phyloP scores from a whole-genome alignment of 1,140 invertebrate species.

The Nasonia vitripennis region DNA sequence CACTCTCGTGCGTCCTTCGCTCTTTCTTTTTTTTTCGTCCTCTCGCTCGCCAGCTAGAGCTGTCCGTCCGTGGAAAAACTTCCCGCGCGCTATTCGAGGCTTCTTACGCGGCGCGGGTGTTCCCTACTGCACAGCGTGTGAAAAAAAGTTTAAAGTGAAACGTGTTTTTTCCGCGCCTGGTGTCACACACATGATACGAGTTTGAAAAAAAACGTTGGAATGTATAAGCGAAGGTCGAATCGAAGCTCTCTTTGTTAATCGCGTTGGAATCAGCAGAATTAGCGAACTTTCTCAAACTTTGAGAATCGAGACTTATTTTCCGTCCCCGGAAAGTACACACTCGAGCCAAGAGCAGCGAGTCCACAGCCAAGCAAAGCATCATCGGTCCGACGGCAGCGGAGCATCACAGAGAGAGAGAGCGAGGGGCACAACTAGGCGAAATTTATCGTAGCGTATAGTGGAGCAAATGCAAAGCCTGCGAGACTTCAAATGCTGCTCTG shows the following conservation, averaged over 20 bases:
- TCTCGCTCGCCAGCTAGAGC: not conserved
- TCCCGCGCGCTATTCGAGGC: conserved; percentile 2
- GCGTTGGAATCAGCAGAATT: not conserved
- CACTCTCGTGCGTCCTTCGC: not conserved
- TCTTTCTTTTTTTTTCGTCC: conserved; percentile 9
- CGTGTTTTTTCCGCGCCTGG: not conserved
- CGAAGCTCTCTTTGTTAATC: not conserved
- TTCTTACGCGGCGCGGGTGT: conserved; percentile 26
- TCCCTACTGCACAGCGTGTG: not conserved
- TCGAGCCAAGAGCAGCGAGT: conserved; percentile 20
- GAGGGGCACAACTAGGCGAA: conserved; percentile 39
- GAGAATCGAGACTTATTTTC: conserved; percentile 1
- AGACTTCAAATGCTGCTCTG: not conserved
- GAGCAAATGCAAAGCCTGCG: not conserved
- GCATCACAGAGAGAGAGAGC: not conserved
- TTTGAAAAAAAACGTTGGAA: not conserved
- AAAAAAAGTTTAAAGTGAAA: conserved; percentile 7
- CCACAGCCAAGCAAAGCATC: not conserved
- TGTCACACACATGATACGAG: not conserved
- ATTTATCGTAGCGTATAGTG: conserved; percentile 38
- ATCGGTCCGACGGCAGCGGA: not conserved
- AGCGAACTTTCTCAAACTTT: not conserved
- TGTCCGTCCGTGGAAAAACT: conserved; percentile 1
- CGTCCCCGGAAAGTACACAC: conserved; percentile 1
- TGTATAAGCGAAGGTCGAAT: not conserved